Evolutionary conservation across 2,888 invertebrate genomes (phyloP), one percentile per base, ranked within the genome.

Genomic region (Diarsia dahlii): DNA sequence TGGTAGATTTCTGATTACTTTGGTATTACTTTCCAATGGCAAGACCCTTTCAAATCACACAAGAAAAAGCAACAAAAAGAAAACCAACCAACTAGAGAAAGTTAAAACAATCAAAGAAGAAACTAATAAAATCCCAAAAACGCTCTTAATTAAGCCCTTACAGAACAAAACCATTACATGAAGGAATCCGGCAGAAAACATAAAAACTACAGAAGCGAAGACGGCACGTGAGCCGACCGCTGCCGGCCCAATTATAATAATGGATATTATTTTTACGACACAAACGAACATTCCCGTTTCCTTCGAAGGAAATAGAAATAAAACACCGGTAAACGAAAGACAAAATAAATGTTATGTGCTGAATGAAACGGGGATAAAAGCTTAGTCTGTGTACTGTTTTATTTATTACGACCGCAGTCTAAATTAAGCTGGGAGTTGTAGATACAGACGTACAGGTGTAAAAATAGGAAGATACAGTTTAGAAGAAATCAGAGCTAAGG

Each of bases 251-350:
- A 95, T 95, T 95, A 94, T 93, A 94, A 94, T 94, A 94, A 94
- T 93, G 92, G 92, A 93, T 93, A 95, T 95, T 93, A 94, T 95
- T 95, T 94, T 93, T 93, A 95, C 93, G 93, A 93, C 92, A 89
- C 92, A 86, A 87, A 89, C 89, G 85, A 92, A 91, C 92, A 89
- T 91, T 92, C 89, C 87, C 77, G 87, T 89, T 91, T 91, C 90
- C 90, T 83, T 76, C 74, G 74, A 78, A 88, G 90, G 91, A 92
- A 91, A 92, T 90, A 86, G 89, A 90, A 89, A 90, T 87, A 89
- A 89, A 89, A 89, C 86, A 84, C 78, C 86, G 85, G 77, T 73
- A 80, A 83, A 80, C 67, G 88, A 87, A 80, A 87, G 76, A 89
- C 86, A 82, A 88, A 85, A 87, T 75, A 86, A 84, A 85, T 78